Conservation (phyloP, 1,140 invertebrate species). For the Ooceraea biroi region DNA sequence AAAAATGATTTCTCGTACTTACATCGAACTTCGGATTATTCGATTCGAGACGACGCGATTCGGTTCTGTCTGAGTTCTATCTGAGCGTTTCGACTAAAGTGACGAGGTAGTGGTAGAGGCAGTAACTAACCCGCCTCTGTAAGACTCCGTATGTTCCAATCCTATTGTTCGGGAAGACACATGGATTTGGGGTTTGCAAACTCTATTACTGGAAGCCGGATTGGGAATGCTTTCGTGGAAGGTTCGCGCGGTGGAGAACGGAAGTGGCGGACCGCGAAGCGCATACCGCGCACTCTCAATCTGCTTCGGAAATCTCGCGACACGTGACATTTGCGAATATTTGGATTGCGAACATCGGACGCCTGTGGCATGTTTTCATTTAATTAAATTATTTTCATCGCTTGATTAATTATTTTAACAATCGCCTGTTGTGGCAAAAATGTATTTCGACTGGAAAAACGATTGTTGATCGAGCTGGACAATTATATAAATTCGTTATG, state of each 20-base stretch:
- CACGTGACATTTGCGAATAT: not conserved
- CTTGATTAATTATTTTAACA: too few species aligned
- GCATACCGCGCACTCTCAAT: not conserved
- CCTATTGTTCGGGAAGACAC: constrained; percentile 57
- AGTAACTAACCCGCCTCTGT: constrained; percentile 23
- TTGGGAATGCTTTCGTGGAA: constrained; percentile 35
- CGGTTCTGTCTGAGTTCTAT: not conserved
- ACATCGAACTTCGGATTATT: constrained; percentile 19
- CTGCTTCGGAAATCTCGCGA: not conserved
- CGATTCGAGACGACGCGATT: not conserved
- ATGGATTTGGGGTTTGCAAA: constrained; percentile 52
- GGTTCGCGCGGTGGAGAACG: not conserved
- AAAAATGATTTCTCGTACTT: constrained; percentile 18
- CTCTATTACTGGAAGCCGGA: constrained; percentile 51
- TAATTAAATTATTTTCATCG: constrained; percentile 5
- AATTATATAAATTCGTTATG: not conserved
- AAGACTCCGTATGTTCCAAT: constrained; percentile 52
- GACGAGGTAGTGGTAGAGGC: not conserved
- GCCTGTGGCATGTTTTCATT: not conserved
- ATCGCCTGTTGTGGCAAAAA: not conserved
- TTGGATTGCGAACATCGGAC: not conserved
- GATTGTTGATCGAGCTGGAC: not conserved
- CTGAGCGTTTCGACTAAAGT: constrained; percentile 3
- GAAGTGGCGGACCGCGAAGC: not conserved
- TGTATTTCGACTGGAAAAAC: not conserved